A percentile compares a stretch with the other conserved stretches of the same genome.
Evolutionary conservation across 2,113 vertebrate species (phyloP).

Genomic region (Xenopus laevis): DNA sequence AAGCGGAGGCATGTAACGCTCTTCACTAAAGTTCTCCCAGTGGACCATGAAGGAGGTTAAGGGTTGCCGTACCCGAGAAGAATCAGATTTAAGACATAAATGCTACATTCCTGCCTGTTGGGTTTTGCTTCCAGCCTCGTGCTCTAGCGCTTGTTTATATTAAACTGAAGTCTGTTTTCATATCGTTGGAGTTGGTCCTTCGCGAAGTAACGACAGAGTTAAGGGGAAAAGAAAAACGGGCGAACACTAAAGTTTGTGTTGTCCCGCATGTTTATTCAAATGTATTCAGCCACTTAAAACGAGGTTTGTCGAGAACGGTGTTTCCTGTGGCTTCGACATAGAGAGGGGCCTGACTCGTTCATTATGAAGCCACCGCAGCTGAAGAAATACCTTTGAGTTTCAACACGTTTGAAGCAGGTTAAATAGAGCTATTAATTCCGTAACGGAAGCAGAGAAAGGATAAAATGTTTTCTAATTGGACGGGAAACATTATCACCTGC

Average conservation of each 20-base stretch:
- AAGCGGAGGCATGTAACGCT: constrained; percentile 20
- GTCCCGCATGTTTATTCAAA: constrained; percentile 37
- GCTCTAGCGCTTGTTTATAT: constrained; percentile 27
- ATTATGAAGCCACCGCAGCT: constrained; percentile 14
- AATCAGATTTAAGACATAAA: constrained; percentile 33
- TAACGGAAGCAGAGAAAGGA: not conserved
- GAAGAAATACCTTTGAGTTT: constrained; percentile 30
- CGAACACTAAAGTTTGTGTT: constrained; percentile 36
- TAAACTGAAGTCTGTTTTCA: constrained; percentile 32
- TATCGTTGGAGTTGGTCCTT: not conserved
- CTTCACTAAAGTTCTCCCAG: constrained; percentile 31
- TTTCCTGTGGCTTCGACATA: constrained; percentile 31
- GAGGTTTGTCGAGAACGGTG: not conserved
- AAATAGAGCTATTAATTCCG: not conserved
- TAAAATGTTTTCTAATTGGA: not conserved
- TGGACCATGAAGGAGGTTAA: constrained; percentile 44
- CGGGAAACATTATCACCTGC: not conserved
- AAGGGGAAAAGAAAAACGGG: not conserved
- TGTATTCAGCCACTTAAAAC: constrained; percentile 38
- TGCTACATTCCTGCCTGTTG: constrained; percentile 33
- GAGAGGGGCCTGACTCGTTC: constrained; percentile 10
- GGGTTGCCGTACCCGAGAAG: constrained; percentile 27
- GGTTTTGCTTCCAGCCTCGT: constrained; percentile 10
- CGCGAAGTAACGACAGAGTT: too few species aligned
- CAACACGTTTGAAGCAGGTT: constrained; percentile 8